Evolutionary conservation across 2,888 invertebrate species (phyloP), one percentile per base, ranked within the genome.

Genomic region (Melitaea athalia): DNA sequence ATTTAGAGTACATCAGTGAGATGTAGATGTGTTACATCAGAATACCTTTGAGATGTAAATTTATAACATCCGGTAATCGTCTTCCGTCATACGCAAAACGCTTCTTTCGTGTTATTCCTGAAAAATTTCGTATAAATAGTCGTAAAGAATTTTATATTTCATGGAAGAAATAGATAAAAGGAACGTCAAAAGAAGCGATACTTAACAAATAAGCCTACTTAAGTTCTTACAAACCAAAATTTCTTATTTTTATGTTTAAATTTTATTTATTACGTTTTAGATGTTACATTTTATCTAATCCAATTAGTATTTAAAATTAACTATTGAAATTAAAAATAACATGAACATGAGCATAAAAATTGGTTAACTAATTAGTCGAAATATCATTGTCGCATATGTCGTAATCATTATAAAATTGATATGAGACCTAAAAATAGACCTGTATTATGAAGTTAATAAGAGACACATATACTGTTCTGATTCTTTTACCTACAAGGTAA

Each of bases 21-120:
- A 24, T 43, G 43, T 43, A 11, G 43, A 11, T 3, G 45, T 47
- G 11, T 5, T 11, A 64, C 53, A 55, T 55, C 64, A 31, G 14
- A 73, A 83, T 89, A 92, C 92, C 92, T 92, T 92, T 92, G 14
- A 92, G 86, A 82, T 91, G 92, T 79, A 92, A 89, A 72, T 86
- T 90, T 75, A 92, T 92, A 77, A 82, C 75, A 75, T 91, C 91
- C 66, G 92, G 92, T 69, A 92, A 86, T 24, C 80, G 82, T 79
- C 91, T 83, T 72, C 92, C 92, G 70, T 91, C 91, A 82, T 92
- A 92, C 47, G 91, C 89, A 81, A 77, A 89, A 57, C 91, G 88
- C 76, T 86, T 85, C 85, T 85, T 89, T 72, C 74, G 76, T 47
- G 78, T 76, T 69, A 79, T 76, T 75, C 81, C 92, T 92, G 91